phyloP scores from a whole-genome alignment of 2,888 invertebrate genomes.

The Beris chalybata region DNA sequence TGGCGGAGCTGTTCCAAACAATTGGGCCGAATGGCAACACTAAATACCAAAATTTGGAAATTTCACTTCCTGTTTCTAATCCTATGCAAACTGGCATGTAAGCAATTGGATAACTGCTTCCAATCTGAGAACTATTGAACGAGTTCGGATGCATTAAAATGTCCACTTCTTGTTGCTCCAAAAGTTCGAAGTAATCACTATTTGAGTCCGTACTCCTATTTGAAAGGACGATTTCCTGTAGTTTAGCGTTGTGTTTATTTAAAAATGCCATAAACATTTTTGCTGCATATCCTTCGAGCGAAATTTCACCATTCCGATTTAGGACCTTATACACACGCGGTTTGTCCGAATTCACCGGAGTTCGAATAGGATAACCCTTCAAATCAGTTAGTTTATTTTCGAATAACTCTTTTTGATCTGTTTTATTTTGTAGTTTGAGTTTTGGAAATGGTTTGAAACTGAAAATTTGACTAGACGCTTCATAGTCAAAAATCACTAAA shows the following conservation, averaged over 20 bases:
- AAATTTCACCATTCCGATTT: conserved; percentile 1
- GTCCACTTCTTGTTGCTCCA: background rate
- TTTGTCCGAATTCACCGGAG: background rate
- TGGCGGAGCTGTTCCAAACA: background rate
- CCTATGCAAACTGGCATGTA: background rate
- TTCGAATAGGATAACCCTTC: conserved; percentile 13
- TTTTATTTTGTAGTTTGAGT: background rate
- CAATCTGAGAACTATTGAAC: background rate
- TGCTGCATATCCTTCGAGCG: conserved; percentile 3
- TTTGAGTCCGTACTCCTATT: background rate
- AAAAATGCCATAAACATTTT: conserved; percentile 1
- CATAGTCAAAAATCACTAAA: background rate
- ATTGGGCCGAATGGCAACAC: background rate
- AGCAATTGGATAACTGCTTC: conserved; percentile 4
- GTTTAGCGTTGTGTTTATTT: conserved; percentile 5
- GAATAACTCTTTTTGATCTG: background rate
- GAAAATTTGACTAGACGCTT: background rate
- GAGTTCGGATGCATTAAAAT: conserved; percentile 1
- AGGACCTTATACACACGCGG: conserved; percentile 7
- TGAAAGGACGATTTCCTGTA: background rate
- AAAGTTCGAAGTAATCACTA: background rate
- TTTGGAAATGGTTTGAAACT: conserved; percentile 15
- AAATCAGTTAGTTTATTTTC: background rate
- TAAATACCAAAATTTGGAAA: background rate
- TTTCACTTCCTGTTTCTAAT: background rate